A percentile compares a stretch with the other conserved stretches of the same genome.
Evolutionary conservation across 2,797 vertebrate genomes (phyloP).

Genomic region (Typhlichthys eigenmanni): DNA sequence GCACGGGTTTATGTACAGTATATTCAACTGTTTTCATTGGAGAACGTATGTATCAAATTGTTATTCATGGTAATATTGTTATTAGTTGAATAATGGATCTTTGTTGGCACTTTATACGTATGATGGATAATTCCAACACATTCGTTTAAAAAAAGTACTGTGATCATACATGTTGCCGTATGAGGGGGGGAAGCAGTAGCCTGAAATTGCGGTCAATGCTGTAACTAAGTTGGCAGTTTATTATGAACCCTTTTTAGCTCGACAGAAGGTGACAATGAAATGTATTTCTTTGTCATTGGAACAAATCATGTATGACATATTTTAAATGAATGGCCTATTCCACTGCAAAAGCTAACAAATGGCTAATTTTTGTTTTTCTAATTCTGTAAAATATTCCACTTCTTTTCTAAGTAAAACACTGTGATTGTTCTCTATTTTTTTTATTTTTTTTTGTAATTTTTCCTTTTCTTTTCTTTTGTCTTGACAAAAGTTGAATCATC

Average conservation of each 20-base stretch:
- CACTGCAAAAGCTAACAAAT: slow-evolving; percentile 54
- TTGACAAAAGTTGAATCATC: too few species aligned
- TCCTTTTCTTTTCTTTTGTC: slow-evolving; percentile 43
- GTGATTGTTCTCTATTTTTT: slow-evolving; percentile 61
- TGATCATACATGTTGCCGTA: slow-evolving; percentile 41
- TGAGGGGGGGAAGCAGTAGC: slow-evolving; percentile 25
- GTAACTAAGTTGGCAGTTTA: slow-evolving; percentile 41
- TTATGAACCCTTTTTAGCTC: slow-evolving; percentile 36
- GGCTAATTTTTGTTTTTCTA: slow-evolving; percentile 55
- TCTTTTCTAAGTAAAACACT: slow-evolving; percentile 80
- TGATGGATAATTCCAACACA: slow-evolving; percentile 65
- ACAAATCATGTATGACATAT: slow-evolving; percentile 47
- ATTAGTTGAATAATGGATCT: slow-evolving; percentile 76
- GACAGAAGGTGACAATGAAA: slow-evolving; percentile 17
- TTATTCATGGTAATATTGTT: slow-evolving; percentile 75
- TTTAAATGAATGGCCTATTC: slow-evolving; percentile 57
- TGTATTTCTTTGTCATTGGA: slow-evolving; percentile 28
- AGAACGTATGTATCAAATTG: slow-evolving; percentile 77
- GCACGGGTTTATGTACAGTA: slow-evolving; percentile 66
- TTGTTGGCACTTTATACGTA: slow-evolving; percentile 71
- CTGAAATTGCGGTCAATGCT: slow-evolving; percentile 20
- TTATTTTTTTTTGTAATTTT: slow-evolving; percentile 67
- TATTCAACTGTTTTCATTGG: slow-evolving; percentile 78
- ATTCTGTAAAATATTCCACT: slow-evolving; percentile 78
- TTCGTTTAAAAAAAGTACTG: slow-evolving; percentile 52